These are phyloP conservation scores for Ochlodes sylvanus DNA, from an alignment of 2,888 invertebrate genomes.

Conservation along the genomic window DNA sequence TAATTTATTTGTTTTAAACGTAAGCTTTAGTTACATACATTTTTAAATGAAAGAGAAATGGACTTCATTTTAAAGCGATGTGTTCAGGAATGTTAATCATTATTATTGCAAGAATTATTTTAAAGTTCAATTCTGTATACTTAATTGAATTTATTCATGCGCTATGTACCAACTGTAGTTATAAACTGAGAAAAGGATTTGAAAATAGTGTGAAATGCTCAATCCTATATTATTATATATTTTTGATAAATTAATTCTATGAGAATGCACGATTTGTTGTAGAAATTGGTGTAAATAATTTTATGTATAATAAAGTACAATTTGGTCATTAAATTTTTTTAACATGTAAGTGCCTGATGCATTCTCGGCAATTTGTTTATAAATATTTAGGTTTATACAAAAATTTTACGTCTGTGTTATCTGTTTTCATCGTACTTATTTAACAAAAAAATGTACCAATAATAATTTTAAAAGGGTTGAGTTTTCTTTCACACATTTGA, in stretches of 20 bases:
- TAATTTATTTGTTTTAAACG: slow-evolving; percentile 2
- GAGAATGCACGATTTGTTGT: background rate
- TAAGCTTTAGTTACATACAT: background rate
- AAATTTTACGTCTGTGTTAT: background rate
- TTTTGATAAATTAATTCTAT: slow-evolving; percentile 32
- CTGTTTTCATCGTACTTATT: background rate
- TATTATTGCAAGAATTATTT: background rate
- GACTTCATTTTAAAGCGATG: background rate
- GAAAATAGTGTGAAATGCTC: slow-evolving; percentile 22
- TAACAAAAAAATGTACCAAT: background rate
- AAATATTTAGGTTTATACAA: background rate
- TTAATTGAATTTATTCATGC: background rate
- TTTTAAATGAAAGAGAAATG: background rate
- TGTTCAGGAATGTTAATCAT: too few species aligned
- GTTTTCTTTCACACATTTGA: slow-evolving; percentile 18
- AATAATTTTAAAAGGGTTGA: slow-evolving; percentile 22
- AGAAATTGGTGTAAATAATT: slow-evolving; percentile 3
- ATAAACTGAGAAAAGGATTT: slow-evolving; percentile 2
- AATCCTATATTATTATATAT: slow-evolving; percentile 34
- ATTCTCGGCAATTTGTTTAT: background rate
- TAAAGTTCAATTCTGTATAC: slow-evolving; percentile 7
- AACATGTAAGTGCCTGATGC: background rate
- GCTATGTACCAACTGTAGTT: background rate
- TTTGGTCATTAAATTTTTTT: background rate
- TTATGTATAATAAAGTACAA: slow-evolving; percentile 1